Base-by-base conservation (phyloP, 2,797 vertebrate genomes). In the Crax fasciolata region DNA sequence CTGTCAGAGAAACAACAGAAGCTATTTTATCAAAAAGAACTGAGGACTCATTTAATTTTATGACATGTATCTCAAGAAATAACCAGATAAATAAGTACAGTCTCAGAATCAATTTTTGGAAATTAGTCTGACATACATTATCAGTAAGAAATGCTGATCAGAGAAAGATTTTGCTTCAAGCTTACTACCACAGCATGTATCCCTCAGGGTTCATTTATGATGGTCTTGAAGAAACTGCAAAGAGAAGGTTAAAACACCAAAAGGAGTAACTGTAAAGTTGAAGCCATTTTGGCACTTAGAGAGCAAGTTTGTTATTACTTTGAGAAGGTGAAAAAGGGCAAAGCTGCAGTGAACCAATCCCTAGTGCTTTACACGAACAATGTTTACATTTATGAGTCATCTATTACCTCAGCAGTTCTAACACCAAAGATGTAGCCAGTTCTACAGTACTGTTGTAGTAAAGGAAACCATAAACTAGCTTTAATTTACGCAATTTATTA, bases 91-190 rank as follows among this genome's bases (percentile, higher is more conserved):
- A 95, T 88, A 87, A 2, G 5, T 75, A 57, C 49, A 91, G 51
- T 61, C 72, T 93, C 61, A 81, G 68, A 95, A 81, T 2, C 20
- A 93, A 72, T 87, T 72, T 95, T 93, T 83, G 61, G 76, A 94
- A 96, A 96, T 91, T 83, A 94, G 55, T 52, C 62, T 90, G 48
- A 93, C 48, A 96, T 61, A 96, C 97, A 96, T 93, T 94, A 87
- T 97, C 76, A 89, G 57, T 66, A 30, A 90, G 81, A 94, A 95
- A 94, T 84, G 58, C 80, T 96, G 83, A 92, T 89, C 17, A 7
- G 72, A 67, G 83, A 90, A 90, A 27, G 71, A 78, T 96, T 97
- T 96, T 93, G n/a, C 80, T 97, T 96, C 74, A 75, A 92, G 57
- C 35, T 91, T 18, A 59, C 91, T 95, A 44, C 52, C 65, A 61